Evolutionary conservation across 1,140 invertebrate species (phyloP).

Genomic region (Schlechtendalia chinensis): DNA sequence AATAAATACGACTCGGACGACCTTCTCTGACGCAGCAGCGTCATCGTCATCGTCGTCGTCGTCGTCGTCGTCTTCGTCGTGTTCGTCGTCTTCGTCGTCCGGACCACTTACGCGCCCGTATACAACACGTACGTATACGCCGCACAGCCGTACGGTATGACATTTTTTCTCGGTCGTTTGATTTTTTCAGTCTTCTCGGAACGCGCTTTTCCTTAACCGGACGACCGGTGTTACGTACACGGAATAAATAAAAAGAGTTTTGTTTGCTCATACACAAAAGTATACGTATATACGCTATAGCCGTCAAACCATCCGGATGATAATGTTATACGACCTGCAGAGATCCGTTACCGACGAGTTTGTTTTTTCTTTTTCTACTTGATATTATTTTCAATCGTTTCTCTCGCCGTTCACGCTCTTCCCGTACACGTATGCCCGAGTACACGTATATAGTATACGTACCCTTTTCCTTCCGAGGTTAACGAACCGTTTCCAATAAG

Average conservation of each 20-base stretch:
- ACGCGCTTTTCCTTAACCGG: constrained; percentile 49
- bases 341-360: constrained; percentile 36
- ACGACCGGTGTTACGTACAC: constrained; percentile 39
- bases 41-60: no score
- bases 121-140: no score
- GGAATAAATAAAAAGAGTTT: constrained; percentile 47
- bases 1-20: neutral
- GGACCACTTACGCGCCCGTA: constrained; percentile 18
- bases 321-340: constrained; percentile 36
- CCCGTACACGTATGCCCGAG: neutral
- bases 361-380: constrained; percentile 19
- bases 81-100: constrained; percentile 37
- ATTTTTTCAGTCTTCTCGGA: constrained; percentile 30
- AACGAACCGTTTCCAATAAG: constrained; percentile 7
- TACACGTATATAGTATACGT: no score
- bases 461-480: neutral
- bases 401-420: neutral
- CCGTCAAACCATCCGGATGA: constrained; percentile 34
- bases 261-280: constrained; percentile 6
- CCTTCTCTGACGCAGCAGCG: constrained; percentile 16
- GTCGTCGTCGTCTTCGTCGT: no score
- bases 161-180: constrained; percentile 12
- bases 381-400: constrained; percentile 22
- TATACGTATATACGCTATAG: neutral
- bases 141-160: neutral